Evolutionary conservation across 1,140 invertebrate species (phyloP).

Genomic region (Diuraphis noxia): DNA sequence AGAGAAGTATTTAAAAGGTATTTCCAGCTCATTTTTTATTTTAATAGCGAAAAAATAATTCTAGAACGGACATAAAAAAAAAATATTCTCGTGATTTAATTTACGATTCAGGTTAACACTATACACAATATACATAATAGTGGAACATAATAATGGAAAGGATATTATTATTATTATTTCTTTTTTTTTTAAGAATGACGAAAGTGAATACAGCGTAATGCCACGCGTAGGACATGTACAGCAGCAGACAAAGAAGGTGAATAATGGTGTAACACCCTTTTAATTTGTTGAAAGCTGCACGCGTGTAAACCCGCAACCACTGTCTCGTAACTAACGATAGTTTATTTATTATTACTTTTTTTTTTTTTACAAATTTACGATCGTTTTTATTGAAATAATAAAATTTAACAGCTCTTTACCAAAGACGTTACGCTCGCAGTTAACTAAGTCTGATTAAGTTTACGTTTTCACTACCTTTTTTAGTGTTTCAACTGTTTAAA

Average conservation of each 20-base stretch:
- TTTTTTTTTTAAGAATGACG: background rate
- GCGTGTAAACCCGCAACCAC: background rate
- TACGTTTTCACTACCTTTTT: background rate
- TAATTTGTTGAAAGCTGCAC: background rate
- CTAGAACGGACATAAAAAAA: background rate
- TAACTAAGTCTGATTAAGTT: conserved; percentile 10
- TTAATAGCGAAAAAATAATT: background rate
- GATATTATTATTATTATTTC: background rate
- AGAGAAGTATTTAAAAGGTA: background rate
- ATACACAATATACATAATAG: background rate
- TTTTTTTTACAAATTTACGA: background rate
- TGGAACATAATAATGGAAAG: background rate
- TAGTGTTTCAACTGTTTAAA: no score
- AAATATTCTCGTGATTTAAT: background rate
- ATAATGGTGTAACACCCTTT: background rate
- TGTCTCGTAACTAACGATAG: background rate
- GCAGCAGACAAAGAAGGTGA: background rate
- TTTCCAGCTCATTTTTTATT: background rate
- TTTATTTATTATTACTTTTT: background rate
- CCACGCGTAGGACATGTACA: background rate
- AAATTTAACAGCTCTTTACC: background rate
- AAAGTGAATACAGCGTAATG: background rate
- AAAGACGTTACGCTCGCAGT: background rate
- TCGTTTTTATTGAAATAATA: conserved; percentile 3
- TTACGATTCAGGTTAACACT: background rate